phyloP scores from a whole-genome alignment of 2,797 vertebrate species.

The Allobates femoralis region DNA sequence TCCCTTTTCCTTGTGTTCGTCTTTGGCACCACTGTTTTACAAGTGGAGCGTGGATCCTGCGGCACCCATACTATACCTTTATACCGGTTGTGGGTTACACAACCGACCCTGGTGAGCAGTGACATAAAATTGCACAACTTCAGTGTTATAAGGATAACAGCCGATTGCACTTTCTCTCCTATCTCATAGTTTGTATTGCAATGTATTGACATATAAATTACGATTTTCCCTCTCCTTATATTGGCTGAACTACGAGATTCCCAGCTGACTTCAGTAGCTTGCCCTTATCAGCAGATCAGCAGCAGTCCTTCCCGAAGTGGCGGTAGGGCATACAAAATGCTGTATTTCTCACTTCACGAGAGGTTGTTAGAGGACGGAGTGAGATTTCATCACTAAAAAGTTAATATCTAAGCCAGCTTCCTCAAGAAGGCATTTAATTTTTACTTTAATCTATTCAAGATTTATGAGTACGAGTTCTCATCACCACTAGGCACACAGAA shows the following conservation, averaged over 20 bases:
- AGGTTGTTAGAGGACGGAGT: constrained; percentile 72
- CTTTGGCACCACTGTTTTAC: too few relatives aligned
- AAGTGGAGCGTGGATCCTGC: too few relatives aligned
- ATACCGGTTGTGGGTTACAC: too few relatives aligned
- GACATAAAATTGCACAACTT: too few relatives aligned
- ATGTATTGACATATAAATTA: background rate
- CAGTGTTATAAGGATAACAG: too few relatives aligned
- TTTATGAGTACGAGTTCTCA: constrained; percentile 67
- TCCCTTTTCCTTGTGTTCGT: too few relatives aligned
- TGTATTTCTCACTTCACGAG: constrained; percentile 64
- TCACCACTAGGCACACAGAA: constrained; percentile 59
- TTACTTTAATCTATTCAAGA: constrained; percentile 71
- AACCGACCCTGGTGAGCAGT: too few relatives aligned
- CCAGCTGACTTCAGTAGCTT: background rate
- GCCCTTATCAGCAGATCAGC: background rate
- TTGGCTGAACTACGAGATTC: background rate
- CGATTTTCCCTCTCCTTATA: background rate
- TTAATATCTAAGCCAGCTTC: constrained; percentile 73
- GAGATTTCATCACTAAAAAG: constrained; percentile 71
- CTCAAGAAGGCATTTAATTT: constrained; percentile 70
- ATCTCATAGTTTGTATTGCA: too few relatives aligned
- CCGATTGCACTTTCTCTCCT: too few relatives aligned
- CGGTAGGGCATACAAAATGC: constrained; percentile 40
- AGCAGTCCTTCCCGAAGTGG: background rate
- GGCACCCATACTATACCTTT: too few relatives aligned